Evolutionary conservation across 2,888 invertebrate genomes (phyloP), one percentile per base, ranked within the genome.

Genomic region (Trichogramma evanescens): DNA sequence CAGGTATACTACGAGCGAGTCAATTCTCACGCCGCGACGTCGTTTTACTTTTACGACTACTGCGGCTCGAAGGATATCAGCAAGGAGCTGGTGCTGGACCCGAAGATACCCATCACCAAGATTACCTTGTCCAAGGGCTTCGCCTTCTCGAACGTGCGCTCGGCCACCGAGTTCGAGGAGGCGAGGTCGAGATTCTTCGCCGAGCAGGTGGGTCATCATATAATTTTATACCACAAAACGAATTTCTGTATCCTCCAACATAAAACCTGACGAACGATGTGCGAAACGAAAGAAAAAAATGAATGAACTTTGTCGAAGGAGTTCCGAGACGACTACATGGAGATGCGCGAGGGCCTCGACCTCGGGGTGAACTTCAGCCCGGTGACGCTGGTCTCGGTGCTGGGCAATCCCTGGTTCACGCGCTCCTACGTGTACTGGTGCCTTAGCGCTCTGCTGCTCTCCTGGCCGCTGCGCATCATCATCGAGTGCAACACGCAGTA

Each of bases 1-100:
- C 81, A 89, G 84, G 89, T 90, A 4, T 91, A 89, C 76, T 91
- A 91, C 76, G 91, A 91, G 72, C 79, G 91, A 45, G 87, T 91
- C 54, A 91, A 91, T 76, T 87, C 89, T 0, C 89, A 90, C 75
- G 86, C 88, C 8, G 87, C 89, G 0, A 88, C 88, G 41, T 86
- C 89, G 10, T 86, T 87, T 59, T 92, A 91, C 72, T 86, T 89
- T 58, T 90, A 88, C 74, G 86, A 88, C 51, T 85, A 85, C 70
- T 90, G 89, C 72, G 89, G 89, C 0, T 86, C 88, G 66, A 84
- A 85, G 59, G 91, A 91, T 73, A 86, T 89, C 43, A 89, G 89
- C 43, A 84, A 87, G 66, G 85, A 84, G 61, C 79, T 90, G n/a
- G 80, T 83, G 48, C 78, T 85, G 56, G 85, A 86, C 71, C 83